phyloP scores from a whole-genome alignment of 2,888 invertebrate genomes.

The Altica lythri region DNA sequence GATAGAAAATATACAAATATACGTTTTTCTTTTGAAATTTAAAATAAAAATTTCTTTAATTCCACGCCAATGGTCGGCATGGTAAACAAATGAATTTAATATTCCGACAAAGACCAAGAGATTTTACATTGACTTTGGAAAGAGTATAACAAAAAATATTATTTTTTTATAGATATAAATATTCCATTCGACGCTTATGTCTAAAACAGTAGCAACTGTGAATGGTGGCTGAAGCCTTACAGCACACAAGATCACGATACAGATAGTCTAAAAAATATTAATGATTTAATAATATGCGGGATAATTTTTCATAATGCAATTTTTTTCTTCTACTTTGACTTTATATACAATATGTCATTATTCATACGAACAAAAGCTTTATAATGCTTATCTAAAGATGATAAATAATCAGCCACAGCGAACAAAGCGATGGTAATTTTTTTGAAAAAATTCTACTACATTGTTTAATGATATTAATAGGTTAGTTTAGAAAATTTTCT shows the following conservation, averaged over 20 bases:
- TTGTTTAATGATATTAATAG: slow-evolving; percentile 20
- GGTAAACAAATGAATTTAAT: no score
- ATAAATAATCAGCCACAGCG: slow-evolving; percentile 16
- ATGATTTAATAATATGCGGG: slow-evolving; percentile 35
- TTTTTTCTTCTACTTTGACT: slow-evolving; percentile 28
- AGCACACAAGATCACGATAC: slow-evolving; percentile 24
- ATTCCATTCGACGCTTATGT: no score
- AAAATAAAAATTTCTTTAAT: no score
- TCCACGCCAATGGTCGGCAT: no score
- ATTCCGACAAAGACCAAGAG: no score
- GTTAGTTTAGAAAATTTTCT: slow-evolving; percentile 4
- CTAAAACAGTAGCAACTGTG: slow-evolving; percentile 32
- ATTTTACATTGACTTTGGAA: no score
- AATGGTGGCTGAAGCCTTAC: slow-evolving; percentile 28
- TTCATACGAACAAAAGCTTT: slow-evolving; percentile 30
- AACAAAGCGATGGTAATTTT: slow-evolving; percentile 19
- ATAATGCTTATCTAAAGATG: slow-evolving; percentile 19
- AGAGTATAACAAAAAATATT: no score
- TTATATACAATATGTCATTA: slow-evolving; percentile 32
- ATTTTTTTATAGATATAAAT: no score
- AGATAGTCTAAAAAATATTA: slow-evolving; percentile 30
- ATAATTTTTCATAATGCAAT: slow-evolving; percentile 22
- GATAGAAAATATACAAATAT: no score
- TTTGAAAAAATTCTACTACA: slow-evolving; percentile 3
- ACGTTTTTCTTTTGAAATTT: no score